Evolutionary conservation across 2,113 vertebrate species (phyloP).

Genomic region (Datnioides undecimradiatus): DNA sequence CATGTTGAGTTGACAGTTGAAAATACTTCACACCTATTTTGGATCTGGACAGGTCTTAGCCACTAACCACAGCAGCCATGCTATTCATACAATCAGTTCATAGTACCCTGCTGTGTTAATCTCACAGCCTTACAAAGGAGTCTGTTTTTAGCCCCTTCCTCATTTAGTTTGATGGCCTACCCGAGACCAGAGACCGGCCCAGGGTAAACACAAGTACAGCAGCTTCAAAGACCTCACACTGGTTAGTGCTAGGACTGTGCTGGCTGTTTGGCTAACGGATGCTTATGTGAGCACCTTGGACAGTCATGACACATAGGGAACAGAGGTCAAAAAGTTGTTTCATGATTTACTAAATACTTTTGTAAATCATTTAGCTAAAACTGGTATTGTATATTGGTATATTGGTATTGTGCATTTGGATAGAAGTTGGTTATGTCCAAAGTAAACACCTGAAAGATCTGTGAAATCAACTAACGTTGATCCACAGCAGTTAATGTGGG

Average conservation of each 20-base stretch:
- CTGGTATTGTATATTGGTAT: too few relatives aligned
- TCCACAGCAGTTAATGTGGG: not conserved
- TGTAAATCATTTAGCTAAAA: not conserved
- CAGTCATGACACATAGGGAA: constrained; percentile 22
- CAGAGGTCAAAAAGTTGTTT: constrained; percentile 39
- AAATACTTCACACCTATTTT: constrained; percentile 46
- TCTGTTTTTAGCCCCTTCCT: constrained; percentile 70
- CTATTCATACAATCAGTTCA: constrained; percentile 62
- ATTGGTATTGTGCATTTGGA: not conserved
- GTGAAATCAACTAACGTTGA: not conserved
- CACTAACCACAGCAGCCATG: constrained; percentile 41
- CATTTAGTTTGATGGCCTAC: constrained; percentile 65
- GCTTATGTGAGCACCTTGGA: constrained; percentile 24
- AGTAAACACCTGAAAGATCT: not conserved
- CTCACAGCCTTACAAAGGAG: constrained; percentile 52
- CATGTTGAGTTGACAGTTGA: not conserved
- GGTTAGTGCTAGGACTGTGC: constrained; percentile 40
- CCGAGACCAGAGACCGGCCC: constrained; percentile 51
- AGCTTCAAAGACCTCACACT: constrained; percentile 73
- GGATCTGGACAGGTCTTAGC: constrained; percentile 32
- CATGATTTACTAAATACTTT: not conserved
- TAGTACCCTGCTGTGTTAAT: constrained; percentile 65
- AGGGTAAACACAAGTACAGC: constrained; percentile 67
- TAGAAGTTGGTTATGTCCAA: not conserved
- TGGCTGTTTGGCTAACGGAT: constrained; percentile 31